Evolutionary conservation across 2,888 invertebrate species (phyloP).

Genomic region (Drosophila sordidapex): DNA sequence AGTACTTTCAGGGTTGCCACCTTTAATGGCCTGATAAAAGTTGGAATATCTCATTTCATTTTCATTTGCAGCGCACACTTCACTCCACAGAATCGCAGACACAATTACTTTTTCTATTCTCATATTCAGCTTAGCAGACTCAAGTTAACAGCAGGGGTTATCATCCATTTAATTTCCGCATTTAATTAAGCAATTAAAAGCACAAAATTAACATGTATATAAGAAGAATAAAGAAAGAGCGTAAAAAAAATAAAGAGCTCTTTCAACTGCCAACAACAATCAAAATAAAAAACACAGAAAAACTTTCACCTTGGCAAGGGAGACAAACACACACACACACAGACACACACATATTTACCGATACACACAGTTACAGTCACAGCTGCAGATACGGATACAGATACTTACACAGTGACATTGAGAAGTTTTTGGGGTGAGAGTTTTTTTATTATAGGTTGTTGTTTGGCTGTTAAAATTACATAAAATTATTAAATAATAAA

Average conservation of each 20-base stretch:
- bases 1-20: background rate
- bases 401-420: conserved; percentile 18
- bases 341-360: background rate
- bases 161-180: conserved; percentile 68
- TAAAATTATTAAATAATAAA: conserved; percentile 52
- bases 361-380: conserved; percentile 10
- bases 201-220: conserved; percentile 39
- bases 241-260: conserved; percentile 40
- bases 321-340: conserved; percentile 13
- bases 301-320: conserved; percentile 57
- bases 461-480: conserved; percentile 35
- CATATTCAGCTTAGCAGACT: conserved; percentile 35
- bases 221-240: conserved; percentile 6
- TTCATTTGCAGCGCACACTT: conserved; percentile 45
- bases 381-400: conserved; percentile 16
- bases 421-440: conserved; percentile 35
- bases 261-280: conserved; percentile 38
- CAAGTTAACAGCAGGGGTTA: conserved; percentile 23
- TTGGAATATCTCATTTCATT: conserved; percentile 26
- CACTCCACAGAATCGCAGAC: conserved; percentile 38
- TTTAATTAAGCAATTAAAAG: conserved; percentile 72
- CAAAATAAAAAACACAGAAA: conserved; percentile 41
- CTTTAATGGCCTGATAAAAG: conserved; percentile 10
- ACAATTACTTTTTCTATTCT: conserved; percentile 32
- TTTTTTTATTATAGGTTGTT: conserved; percentile 7